Evolutionary conservation across 2,113 vertebrate species (phyloP).

Genomic region (Neolamprologus ventralis): DNA sequence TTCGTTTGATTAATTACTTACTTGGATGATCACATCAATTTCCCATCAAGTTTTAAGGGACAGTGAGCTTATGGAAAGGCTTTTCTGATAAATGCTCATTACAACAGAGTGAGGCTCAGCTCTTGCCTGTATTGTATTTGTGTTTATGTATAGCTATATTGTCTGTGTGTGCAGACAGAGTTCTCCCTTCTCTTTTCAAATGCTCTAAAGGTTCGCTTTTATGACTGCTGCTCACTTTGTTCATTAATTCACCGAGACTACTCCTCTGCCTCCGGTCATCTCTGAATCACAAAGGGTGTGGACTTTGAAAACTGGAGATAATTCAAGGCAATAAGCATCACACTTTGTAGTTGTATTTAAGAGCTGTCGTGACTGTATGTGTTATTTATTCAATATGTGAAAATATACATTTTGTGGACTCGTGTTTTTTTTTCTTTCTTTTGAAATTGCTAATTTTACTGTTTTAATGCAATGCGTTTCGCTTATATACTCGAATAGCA

Average conservation of each 20-base stretch:
- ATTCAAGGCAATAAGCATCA: slow-evolving; percentile 33
- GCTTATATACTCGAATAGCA: background rate
- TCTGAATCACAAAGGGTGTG: slow-evolving; percentile 11
- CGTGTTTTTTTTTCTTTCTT: background rate
- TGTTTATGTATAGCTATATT: background rate
- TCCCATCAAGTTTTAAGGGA: slow-evolving; percentile 3
- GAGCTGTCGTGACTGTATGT: slow-evolving; percentile 14
- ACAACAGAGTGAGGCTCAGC: background rate
- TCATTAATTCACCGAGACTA: background rate
- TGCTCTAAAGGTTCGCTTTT: background rate
- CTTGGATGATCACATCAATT: slow-evolving; percentile 18
- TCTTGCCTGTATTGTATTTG: background rate
- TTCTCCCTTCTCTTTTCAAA: background rate
- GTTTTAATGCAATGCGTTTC: background rate
- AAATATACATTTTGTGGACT: slow-evolving; percentile 4
- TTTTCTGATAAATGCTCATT: slow-evolving; percentile 4
- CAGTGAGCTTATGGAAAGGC: slow-evolving; percentile 1
- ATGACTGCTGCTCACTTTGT: background rate
- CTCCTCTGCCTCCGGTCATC: slow-evolving; percentile 13
- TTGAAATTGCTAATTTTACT: background rate
- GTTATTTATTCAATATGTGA: slow-evolving; percentile 35
- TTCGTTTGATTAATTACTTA: slow-evolving; percentile 8
- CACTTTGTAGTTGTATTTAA: slow-evolving; percentile 13
- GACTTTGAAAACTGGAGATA: slow-evolving; percentile 32
- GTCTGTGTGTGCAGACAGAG: background rate